Percentiles rank a stretch among this genome's conserved stretches.
Conservation (phyloP, 2,113 vertebrate genomes). For the Platichthys stellatus region DNA sequence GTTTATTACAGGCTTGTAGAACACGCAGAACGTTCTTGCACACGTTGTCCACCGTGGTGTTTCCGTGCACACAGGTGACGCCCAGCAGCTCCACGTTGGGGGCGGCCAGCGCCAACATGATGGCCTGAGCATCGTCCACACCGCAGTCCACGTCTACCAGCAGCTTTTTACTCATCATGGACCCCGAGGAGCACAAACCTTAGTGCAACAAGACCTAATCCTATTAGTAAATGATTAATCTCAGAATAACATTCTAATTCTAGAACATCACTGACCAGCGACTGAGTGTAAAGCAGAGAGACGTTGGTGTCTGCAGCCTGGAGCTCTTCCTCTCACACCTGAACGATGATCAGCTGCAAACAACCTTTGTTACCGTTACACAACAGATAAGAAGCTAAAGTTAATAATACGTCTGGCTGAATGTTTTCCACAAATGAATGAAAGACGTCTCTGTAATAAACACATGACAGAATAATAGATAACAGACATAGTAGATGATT, state of each 20-base stretch:
- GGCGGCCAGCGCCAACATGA: constrained; percentile 82
- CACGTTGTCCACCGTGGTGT: constrained; percentile 83
- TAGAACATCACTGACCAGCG: constrained; percentile 18
- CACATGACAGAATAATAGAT: no score
- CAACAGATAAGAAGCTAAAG: not conserved
- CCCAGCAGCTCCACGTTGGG: constrained; percentile 78
- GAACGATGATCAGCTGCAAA: not conserved
- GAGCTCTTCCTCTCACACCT: not conserved
- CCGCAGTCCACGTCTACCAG: constrained; percentile 84
- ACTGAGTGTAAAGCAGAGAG: not conserved
- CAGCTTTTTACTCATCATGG: constrained; percentile 75
- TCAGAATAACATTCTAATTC: not conserved
- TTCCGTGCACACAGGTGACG: constrained; percentile 82
- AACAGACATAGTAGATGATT: no score
- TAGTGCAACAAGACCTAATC: not conserved
- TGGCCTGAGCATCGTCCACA: constrained; percentile 83
- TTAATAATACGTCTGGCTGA: not conserved
- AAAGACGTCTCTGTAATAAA: no score
- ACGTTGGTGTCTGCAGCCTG: not conserved
- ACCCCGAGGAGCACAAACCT: constrained; percentile 28
- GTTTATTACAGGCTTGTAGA: constrained; percentile 73
- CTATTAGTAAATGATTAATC: not conserved
- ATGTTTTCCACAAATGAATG: no score
- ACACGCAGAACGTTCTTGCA: constrained; percentile 81
- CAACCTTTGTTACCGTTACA: constrained; percentile 46